phyloP scores from a whole-genome alignment of 2,113 vertebrate species.

The Todiramphus saurophagus region DNA sequence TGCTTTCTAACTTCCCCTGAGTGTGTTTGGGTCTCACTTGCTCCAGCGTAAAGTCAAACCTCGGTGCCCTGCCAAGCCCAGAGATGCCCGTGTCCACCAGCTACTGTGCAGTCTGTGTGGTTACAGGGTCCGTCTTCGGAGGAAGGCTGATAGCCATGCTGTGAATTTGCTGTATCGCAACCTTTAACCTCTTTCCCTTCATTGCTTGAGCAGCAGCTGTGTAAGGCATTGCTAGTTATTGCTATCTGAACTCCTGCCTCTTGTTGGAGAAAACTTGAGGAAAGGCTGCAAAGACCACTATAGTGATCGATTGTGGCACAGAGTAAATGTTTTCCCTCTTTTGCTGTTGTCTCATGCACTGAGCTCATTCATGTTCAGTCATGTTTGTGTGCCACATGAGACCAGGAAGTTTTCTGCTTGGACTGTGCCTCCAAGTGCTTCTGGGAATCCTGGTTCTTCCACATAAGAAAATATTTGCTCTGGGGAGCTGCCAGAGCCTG shows the following conservation, averaged over 20 bases:
- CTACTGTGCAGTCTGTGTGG: neutral
- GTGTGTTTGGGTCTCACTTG: neutral
- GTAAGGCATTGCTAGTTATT: neutral
- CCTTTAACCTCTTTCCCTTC: neutral
- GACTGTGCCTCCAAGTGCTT: neutral
- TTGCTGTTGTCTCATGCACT: neutral
- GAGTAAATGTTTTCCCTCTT: neutral
- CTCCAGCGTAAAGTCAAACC: neutral
- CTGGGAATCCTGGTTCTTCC: neutral
- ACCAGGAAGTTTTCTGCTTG: neutral
- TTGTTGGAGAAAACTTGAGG: neutral
- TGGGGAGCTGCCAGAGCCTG: slow-evolving; percentile 2
- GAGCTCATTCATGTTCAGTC: neutral
- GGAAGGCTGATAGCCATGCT: neutral
- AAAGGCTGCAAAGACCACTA: neutral
- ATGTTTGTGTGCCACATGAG: neutral
- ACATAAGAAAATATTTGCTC: neutral
- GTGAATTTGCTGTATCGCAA: neutral
- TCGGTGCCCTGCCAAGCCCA: neutral
- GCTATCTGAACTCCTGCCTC: neutral
- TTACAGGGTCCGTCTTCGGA: neutral
- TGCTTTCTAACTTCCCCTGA: neutral
- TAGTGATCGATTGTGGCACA: neutral
- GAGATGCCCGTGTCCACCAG: neutral
- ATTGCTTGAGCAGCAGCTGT: neutral